Evolutionary conservation across 2,797 vertebrate species (phyloP).

Genomic region (Aldrovandia affinis): DNA sequence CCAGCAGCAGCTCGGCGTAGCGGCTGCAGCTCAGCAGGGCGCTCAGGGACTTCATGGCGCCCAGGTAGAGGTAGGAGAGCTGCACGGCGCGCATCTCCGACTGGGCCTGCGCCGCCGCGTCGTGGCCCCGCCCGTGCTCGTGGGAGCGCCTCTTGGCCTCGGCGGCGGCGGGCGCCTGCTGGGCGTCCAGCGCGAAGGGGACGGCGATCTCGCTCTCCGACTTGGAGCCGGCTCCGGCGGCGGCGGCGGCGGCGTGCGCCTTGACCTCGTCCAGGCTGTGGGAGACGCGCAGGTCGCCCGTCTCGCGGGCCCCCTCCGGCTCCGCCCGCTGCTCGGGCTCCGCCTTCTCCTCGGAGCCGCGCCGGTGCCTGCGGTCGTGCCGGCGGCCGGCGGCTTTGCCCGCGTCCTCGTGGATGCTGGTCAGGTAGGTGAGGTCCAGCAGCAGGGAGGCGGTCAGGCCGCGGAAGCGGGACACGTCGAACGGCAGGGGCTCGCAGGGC

Average conservation of each 20-base stretch:
- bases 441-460: conserved; percentile 92
- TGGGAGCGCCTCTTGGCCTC: conserved; percentile 85
- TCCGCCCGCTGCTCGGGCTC: conserved; percentile 73
- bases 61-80: conserved; percentile 93
- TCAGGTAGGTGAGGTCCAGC: conserved; percentile 93
- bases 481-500: conserved; percentile 93
- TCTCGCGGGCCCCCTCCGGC: conserved; percentile 62
- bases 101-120: conserved; percentile 73
- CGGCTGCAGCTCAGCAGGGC: conserved; percentile 96
- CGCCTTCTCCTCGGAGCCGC: conserved; percentile 67
- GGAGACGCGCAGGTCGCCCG: conserved; percentile 73
- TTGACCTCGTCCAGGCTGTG: conserved; percentile 85
- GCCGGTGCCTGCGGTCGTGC: conserved; percentile 88
- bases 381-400: conserved; percentile 82
- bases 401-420: conserved; percentile 90
- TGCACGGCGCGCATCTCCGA: conserved; percentile 93
- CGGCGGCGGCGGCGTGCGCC: conserved; percentile 73
- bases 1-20: conserved; percentile 93
- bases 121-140: conserved; percentile 81
- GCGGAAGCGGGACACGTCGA: conserved; percentile 91
- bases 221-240: too few relatives aligned
- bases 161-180: conserved; percentile 48
- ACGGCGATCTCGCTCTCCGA: conserved; percentile 84
- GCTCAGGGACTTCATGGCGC: conserved; percentile 95
- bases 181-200: conserved; percentile 73